A percentile compares a stretch with the other conserved stretches of the same genome.
Evolutionary conservation across 2,888 invertebrate genomes (phyloP).

Genomic region (Brachynemurus nebulosus): DNA sequence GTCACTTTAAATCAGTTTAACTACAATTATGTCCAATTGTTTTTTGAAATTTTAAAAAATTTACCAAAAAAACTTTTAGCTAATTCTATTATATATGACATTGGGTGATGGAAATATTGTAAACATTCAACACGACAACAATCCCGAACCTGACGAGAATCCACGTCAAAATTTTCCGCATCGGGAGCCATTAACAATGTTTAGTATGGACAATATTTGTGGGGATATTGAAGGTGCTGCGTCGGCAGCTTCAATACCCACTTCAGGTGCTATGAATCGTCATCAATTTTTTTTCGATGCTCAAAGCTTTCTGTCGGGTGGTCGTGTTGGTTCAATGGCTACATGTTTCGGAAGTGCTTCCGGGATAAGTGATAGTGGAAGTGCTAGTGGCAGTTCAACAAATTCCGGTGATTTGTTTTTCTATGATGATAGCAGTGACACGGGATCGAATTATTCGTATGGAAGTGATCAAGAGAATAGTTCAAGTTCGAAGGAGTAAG

Average conservation of each 20-base stretch:
- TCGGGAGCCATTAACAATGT: too few species aligned
- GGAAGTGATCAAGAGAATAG: conserved; percentile 75
- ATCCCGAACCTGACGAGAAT: too few species aligned
- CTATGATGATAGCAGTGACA: conserved; percentile 49
- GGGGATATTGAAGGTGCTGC: background rate
- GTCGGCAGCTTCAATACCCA: conserved; percentile 21
- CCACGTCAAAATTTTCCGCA: too few species aligned
- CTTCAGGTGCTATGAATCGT: conserved; percentile 51
- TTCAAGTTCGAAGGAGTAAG: conserved; percentile 51
- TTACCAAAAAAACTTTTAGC: too few species aligned
- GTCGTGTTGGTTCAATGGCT: conserved; percentile 27
- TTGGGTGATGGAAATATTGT: too few species aligned
- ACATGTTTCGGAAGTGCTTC: conserved; percentile 22
- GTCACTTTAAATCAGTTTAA: too few species aligned
- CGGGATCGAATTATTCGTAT: conserved; percentile 54
- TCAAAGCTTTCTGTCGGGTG: conserved; percentile 29
- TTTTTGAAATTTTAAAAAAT: too few species aligned
- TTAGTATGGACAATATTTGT: background rate
- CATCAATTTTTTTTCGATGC: conserved; percentile 48
- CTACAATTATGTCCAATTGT: too few species aligned
- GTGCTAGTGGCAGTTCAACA: conserved; percentile 43
- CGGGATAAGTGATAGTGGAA: conserved; percentile 38
- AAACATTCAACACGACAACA: too few species aligned
- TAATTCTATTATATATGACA: too few species aligned
- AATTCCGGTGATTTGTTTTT: conserved; percentile 55